Conservation (phyloP, 2,888 invertebrate genomes). For the Leptopilina drosophilae region DNA sequence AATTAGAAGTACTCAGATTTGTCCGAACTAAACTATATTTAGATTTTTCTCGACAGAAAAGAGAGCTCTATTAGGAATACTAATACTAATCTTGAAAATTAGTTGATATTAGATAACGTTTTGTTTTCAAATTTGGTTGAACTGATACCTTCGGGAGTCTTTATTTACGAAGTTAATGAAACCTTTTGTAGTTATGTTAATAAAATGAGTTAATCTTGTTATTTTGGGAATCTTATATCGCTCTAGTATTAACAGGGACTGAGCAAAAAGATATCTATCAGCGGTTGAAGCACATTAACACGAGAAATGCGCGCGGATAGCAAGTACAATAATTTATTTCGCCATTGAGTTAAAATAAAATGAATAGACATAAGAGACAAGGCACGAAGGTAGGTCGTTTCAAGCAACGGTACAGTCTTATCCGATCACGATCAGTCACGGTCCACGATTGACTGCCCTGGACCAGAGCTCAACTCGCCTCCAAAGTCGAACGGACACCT, state of each 20-base stretch:
- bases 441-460: conserved; percentile 50
- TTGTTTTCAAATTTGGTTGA: too few relatives aligned
- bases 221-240: not conserved
- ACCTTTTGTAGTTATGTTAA: too few relatives aligned
- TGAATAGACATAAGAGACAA: conserved; percentile 48
- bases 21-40: too few relatives aligned
- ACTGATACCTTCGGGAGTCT: too few relatives aligned
- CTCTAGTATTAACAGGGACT: conserved; percentile 14
- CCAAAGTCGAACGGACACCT: conserved; percentile 61
- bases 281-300: conserved; percentile 16
- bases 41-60: too few relatives aligned
- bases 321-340: conserved; percentile 46
- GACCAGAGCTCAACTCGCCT: conserved; percentile 51
- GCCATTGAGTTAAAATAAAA: conserved; percentile 45
- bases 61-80: too few relatives aligned
- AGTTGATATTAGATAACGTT: too few relatives aligned
- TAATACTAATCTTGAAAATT: too few relatives aligned
- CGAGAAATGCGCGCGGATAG: conserved; percentile 34
- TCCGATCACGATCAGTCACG: conserved; percentile 60
- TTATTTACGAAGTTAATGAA: too few relatives aligned
- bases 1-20: too few relatives aligned
- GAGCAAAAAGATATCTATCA: conserved; percentile 12
- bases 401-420: conserved; percentile 56
- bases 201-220: not conserved
- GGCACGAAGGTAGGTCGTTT: conserved; percentile 54